Percentiles rank a stretch among this genome's conserved stretches.
Evolutionary conservation across 1,140 invertebrate species (phyloP).

Genomic region (Venustaconcha ellipsiformis): DNA sequence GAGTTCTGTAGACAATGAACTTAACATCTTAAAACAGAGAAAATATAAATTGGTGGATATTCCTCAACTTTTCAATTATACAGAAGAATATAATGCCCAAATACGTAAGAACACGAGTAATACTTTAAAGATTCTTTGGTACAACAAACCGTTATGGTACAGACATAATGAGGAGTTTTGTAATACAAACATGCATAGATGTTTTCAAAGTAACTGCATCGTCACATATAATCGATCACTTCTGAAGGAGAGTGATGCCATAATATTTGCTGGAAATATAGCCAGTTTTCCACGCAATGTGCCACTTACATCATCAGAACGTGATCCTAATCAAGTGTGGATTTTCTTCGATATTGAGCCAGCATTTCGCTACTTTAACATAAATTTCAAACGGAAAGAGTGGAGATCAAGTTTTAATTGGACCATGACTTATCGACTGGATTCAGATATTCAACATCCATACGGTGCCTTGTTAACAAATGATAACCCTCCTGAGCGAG

Average conservation of each 20-base stretch:
- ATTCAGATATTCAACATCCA: conserved; percentile 7
- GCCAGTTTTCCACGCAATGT: neutral
- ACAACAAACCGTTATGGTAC: no score
- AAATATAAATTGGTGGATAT: no score
- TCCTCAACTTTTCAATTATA: no score
- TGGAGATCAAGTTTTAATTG: conserved; percentile 18
- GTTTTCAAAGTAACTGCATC: neutral
- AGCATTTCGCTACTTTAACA: neutral
- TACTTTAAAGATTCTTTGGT: no score
- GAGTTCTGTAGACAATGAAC: no score
- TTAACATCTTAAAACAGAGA: no score
- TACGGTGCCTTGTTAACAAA: neutral
- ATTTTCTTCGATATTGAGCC: conserved; percentile 4
- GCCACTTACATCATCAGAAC: neutral
- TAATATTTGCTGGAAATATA: neutral
- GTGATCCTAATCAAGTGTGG: conserved; percentile 11
- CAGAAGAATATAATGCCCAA: no score
- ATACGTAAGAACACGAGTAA: no score
- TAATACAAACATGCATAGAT: no score
- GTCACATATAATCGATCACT: neutral
- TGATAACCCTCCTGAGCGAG: neutral
- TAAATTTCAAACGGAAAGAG: neutral
- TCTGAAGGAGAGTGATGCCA: neutral
- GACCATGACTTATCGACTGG: conserved; percentile 15
- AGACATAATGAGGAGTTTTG: no score